These are phyloP conservation scores for Azorinus chamasolen DNA, from an alignment of 2,888 invertebrate species.

Conservation along the genomic window DNA sequence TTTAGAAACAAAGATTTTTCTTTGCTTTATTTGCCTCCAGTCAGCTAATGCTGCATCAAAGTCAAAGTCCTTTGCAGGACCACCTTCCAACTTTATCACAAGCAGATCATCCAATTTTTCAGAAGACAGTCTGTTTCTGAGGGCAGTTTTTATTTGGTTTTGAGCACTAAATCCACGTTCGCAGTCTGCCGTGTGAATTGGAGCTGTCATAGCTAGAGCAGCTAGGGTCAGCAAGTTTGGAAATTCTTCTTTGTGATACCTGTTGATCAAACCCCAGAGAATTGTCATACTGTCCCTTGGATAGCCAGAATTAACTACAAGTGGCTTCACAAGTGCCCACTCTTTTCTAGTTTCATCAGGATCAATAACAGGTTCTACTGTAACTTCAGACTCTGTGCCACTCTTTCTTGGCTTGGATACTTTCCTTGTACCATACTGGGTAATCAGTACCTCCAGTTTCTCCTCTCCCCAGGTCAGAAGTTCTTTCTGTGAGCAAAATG, in stretches of 20 bases:
- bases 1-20: no score
- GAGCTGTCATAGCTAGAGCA: slow-evolving; percentile 9
- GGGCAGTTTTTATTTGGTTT: slow-evolving; percentile 1
- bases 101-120: slow-evolving; percentile 9
- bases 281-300: not conserved
- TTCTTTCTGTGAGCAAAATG: slow-evolving; percentile 9
- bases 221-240: slow-evolving; percentile 6
- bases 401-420: not conserved
- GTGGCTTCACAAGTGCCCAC: slow-evolving; percentile 12
- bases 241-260: slow-evolving; percentile 7
- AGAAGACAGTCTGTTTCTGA: slow-evolving; percentile 8
- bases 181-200: slow-evolving; percentile 11
- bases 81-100: slow-evolving; percentile 11
- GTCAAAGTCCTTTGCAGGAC: no score
- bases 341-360: slow-evolving; percentile 15
- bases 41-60: no score
- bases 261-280: slow-evolving; percentile 1
- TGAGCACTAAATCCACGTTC: slow-evolving; percentile 20
- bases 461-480: slow-evolving; percentile 25
- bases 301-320: slow-evolving; percentile 20
- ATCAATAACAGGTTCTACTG: slow-evolving; percentile 16
- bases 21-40: no score
- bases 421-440: slow-evolving; percentile 14
- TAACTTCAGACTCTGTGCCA: not conserved
- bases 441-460: slow-evolving; percentile 9